phyloP scores from a whole-genome alignment of 1,140 invertebrate species.

The Lepidurus packardi region DNA sequence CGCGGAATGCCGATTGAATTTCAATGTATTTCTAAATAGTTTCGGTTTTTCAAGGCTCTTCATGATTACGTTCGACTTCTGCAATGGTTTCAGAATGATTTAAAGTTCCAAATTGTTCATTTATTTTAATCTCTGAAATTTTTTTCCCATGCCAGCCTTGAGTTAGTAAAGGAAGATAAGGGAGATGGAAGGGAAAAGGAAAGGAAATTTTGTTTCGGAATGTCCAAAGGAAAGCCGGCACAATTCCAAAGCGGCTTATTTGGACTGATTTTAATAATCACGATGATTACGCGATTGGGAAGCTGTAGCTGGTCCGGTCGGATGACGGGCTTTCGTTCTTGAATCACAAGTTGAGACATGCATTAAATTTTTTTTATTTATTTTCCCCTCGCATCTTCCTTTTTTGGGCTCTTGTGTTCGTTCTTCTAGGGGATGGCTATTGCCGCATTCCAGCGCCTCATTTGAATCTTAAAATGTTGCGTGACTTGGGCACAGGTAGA shows the following conservation, averaged over 20 bases:
- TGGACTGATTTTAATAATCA: neutral
- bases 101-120: too few relatives aligned
- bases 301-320: neutral
- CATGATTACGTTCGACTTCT: too few relatives aligned
- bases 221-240: neutral
- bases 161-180: too few relatives aligned
- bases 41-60: too few relatives aligned
- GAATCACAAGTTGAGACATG: constrained; percentile 14
- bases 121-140: too few relatives aligned
- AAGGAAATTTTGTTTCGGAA: neutral
- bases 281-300: neutral
- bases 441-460: constrained; percentile 8
- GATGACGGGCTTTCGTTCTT: neutral
- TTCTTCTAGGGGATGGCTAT: constrained; percentile 9
- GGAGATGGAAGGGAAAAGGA: too few relatives aligned
- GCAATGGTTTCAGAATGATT: too few relatives aligned
- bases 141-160: too few relatives aligned
- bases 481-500: constrained; percentile 8
- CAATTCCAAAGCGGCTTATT: neutral
- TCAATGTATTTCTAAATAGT: too few relatives aligned
- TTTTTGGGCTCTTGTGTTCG: neutral
- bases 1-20: too few relatives aligned
- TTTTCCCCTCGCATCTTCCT: neutral
- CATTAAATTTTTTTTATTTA: neutral
- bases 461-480: constrained; percentile 22